These are phyloP conservation scores for Crotophaga sulcirostris DNA, from an alignment of 2,113 vertebrate genomes.

Conservation along the genomic window DNA sequence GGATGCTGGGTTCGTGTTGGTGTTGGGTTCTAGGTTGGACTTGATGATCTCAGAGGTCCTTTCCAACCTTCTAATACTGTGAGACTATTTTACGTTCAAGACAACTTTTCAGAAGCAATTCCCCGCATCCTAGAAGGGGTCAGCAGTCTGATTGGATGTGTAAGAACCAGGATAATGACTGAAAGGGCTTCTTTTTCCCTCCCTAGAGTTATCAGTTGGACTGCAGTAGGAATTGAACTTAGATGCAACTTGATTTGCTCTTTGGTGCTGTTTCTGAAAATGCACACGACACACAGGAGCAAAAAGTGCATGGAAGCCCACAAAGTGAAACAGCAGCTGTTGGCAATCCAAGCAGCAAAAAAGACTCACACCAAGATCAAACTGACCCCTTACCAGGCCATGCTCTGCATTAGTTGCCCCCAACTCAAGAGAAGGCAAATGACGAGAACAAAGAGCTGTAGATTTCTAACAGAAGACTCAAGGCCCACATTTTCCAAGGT, in stretches of 20 bases:
- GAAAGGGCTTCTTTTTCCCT: not conserved
- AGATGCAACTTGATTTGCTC: rapidly evolving
- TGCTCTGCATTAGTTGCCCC: rapidly evolving
- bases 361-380: rapidly evolving
- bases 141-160: not conserved
- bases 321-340: not conserved
- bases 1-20: too few species aligned
- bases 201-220: not conserved
- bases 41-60: too few species aligned
- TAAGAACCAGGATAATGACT: not conserved
- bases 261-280: not conserved
- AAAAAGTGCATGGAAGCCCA: not conserved
- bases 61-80: too few species aligned
- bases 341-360: not conserved
- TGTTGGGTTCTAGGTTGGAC: too few species aligned
- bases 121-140: not conserved
- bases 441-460: not conserved
- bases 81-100: too few species aligned
- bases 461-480: not conserved
- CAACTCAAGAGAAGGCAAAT: not conserved
- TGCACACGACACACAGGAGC: not conserved
- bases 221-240: not conserved
- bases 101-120: not conserved
- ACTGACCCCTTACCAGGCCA: not conserved
- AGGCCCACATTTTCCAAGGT: not conserved